Conservation (phyloP, 2,888 invertebrate genomes). For the Drosophila limbata region DNA sequence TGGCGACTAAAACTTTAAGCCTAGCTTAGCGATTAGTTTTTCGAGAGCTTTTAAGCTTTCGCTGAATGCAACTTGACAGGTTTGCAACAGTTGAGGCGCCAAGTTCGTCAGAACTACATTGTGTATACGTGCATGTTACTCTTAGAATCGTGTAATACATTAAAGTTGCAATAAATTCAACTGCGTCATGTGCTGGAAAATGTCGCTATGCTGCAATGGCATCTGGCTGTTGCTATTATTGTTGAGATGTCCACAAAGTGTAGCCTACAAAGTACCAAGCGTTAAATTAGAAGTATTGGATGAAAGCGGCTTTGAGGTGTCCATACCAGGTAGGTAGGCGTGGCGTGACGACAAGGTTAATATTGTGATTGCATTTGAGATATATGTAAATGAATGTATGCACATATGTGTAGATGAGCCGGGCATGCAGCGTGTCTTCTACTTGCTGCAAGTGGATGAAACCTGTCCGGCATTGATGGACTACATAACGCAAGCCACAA, state of each 20-base stretch:
- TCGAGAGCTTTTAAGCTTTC: slow-evolving; percentile 33
- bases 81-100: slow-evolving; percentile 26
- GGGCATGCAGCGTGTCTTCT: slow-evolving; percentile 71
- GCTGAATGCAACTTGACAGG: slow-evolving; percentile 38
- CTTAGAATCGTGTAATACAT: slow-evolving; percentile 5
- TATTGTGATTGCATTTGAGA: neutral
- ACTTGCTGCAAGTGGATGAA: slow-evolving; percentile 71
- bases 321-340: slow-evolving; percentile 63
- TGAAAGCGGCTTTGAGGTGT: slow-evolving; percentile 64
- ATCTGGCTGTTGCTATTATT: slow-evolving; percentile 3
- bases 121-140: neutral
- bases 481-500: slow-evolving; percentile 57
- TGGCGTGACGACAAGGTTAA: neutral
- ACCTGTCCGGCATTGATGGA: slow-evolving; percentile 73
- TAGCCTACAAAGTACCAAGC: slow-evolving; percentile 64
- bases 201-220: neutral
- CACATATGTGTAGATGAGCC: slow-evolving; percentile 66
- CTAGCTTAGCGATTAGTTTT: neutral
- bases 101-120: slow-evolving; percentile 20
- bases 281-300: slow-evolving; percentile 56
- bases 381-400: neutral
- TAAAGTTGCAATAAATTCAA: slow-evolving; percentile 6
- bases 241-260: neutral
- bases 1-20: neutral
- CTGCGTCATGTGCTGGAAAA: slow-evolving; percentile 53